phyloP scores from a whole-genome alignment of 1,140 invertebrate genomes.

The Proctacanthus coquilletti region DNA sequence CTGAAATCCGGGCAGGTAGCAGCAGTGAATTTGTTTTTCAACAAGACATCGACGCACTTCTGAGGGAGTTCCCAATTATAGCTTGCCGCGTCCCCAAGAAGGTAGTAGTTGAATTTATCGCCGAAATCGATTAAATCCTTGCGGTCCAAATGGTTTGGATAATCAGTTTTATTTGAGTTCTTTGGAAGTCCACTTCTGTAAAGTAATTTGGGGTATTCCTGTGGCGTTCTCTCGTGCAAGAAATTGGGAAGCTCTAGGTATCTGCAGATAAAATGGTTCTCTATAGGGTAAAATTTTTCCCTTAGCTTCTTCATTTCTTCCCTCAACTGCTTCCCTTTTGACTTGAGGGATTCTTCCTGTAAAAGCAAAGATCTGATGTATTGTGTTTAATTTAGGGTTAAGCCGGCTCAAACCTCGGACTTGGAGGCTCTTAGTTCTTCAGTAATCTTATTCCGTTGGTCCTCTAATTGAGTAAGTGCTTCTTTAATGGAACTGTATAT shows the following conservation, averaged over 20 bases:
- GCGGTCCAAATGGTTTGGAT: slow-evolving; percentile 17
- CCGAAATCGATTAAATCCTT: slow-evolving; percentile 36
- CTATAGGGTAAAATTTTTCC: slow-evolving; percentile 35
- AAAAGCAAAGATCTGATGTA: background rate
- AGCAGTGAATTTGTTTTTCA: slow-evolving; percentile 29
- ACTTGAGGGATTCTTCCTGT: slow-evolving; percentile 22
- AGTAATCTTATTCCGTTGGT: slow-evolving; percentile 16
- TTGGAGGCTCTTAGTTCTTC: slow-evolving; percentile 20
- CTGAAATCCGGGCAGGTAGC: slow-evolving; percentile 45
- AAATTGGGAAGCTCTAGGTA: slow-evolving; percentile 43
- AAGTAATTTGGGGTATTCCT: slow-evolving; percentile 24
- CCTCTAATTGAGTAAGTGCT: slow-evolving; percentile 30
- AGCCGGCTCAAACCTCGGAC: slow-evolving; percentile 9
- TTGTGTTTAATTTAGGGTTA: background rate
- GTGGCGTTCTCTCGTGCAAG: slow-evolving; percentile 40
- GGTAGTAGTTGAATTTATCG: slow-evolving; percentile 34
- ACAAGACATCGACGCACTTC: slow-evolving; percentile 29
- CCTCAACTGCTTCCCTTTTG: slow-evolving; percentile 33
- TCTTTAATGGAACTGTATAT: slow-evolving; percentile 32
- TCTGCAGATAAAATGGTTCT: slow-evolving; percentile 36
- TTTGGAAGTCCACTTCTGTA: slow-evolving; percentile 18
- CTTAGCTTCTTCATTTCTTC: slow-evolving; percentile 37
- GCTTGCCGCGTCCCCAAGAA: slow-evolving; percentile 38
- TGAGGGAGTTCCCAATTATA: slow-evolving; percentile 39
- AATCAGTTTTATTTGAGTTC: background rate